phyloP scores from a whole-genome alignment of 35 echinoderm and acorn worm species.

The Patiria miniata region DNA sequence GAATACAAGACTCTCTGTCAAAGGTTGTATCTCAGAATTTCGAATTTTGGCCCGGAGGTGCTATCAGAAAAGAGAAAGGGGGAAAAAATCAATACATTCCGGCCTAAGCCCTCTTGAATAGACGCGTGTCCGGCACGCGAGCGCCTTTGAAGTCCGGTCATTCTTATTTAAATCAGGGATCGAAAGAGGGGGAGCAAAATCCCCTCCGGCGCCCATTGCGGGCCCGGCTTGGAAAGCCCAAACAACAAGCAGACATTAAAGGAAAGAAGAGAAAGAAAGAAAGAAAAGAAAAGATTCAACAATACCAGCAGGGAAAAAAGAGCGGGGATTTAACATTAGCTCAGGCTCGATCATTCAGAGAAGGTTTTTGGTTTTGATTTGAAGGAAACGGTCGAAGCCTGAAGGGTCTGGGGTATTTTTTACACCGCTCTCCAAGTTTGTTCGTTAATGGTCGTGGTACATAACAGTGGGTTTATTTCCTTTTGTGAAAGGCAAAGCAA shows the following conservation, averaged over 20 bases:
- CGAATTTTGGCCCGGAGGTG: conserved; percentile 29
- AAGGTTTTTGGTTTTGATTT: no score
- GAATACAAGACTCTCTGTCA: not conserved
- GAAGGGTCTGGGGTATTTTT: no score
- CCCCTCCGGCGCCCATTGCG: not conserved
- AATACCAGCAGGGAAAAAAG: no score
- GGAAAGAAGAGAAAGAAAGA: not conserved
- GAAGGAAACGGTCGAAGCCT: no score
- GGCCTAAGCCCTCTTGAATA: not conserved
- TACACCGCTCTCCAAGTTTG: no score
- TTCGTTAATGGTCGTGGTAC: no score
- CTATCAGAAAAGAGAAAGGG: not conserved
- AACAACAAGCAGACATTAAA: conserved; percentile 13
- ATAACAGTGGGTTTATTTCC: no score
- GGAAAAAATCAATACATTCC: conserved; percentile 29
- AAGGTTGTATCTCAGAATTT: conserved; percentile 23
- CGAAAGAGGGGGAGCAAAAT: not conserved
- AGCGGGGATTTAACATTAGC: no score
- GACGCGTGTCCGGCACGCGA: conserved; percentile 22
- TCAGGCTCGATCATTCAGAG: no score
- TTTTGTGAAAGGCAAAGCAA: no score
- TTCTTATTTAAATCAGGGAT: conserved; percentile 19
- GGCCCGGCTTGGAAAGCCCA: not conserved
- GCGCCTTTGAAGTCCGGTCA: not conserved
- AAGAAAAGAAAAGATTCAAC: no score